A percentile compares a stretch with the other conserved stretches of the same genome.
These are phyloP conservation scores for Euglossa dilemma DNA, from an alignment of 1,140 invertebrate species.

Conservation along the genomic window DNA sequence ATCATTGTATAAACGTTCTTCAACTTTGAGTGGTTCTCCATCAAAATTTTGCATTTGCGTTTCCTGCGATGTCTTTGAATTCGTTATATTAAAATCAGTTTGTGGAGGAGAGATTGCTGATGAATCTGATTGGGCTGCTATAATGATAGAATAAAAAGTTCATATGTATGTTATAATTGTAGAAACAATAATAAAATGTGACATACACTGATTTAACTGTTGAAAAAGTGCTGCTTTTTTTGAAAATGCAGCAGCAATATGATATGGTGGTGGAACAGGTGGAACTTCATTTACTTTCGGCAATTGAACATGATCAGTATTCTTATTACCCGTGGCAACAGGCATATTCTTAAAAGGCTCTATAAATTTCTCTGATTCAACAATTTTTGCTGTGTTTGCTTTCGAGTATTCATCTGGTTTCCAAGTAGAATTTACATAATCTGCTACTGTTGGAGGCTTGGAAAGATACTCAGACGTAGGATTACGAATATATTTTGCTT, in stretches of 20 bases:
- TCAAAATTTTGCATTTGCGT: slow-evolving; percentile 30
- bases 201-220: slow-evolving; percentile 74
- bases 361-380: slow-evolving; percentile 78
- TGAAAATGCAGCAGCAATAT: slow-evolving; percentile 87
- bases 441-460: slow-evolving; percentile 76
- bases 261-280: slow-evolving; percentile 85
- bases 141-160: neutral
- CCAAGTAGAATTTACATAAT: slow-evolving; percentile 80
- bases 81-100: slow-evolving; percentile 29
- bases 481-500: slow-evolving; percentile 80
- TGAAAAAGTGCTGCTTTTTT: slow-evolving; percentile 85
- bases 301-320: slow-evolving; percentile 37
- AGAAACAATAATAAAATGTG: neutral
- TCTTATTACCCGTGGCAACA: slow-evolving; percentile 55
- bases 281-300: slow-evolving; percentile 72
- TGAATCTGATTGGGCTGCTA: slow-evolving; percentile 38
- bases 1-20: slow-evolving; percentile 37
- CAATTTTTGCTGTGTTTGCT: slow-evolving; percentile 79
- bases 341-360: slow-evolving; percentile 72
- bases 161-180: no score
- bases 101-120: slow-evolving; percentile 15
- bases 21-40: slow-evolving; percentile 32
- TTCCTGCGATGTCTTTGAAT: slow-evolving; percentile 40
- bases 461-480: slow-evolving; percentile 75
- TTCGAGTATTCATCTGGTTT: slow-evolving; percentile 80